Evolutionary conservation across 1,140 invertebrate genomes (phyloP).

Genomic region (Sarcophaga bullata): DNA sequence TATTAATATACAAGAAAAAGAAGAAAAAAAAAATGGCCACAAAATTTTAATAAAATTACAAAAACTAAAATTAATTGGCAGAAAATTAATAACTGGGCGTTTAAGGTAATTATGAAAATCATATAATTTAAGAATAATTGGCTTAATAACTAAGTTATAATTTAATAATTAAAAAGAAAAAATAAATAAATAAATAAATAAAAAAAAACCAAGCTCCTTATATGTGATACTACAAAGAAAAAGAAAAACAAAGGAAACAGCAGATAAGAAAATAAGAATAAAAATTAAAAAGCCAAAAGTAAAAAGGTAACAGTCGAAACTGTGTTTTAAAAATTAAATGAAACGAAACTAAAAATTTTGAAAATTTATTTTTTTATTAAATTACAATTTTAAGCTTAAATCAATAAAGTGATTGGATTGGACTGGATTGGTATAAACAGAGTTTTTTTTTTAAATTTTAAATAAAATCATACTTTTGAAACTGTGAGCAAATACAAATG

Average conservation of each 20-base stretch:
- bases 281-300: neutral
- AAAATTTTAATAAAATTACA: neutral
- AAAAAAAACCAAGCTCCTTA: constrained; percentile 6
- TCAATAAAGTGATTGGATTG: too few relatives aligned
- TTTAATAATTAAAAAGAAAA: neutral
- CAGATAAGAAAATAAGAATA: neutral
- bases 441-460: constrained; percentile 8
- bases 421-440: constrained; percentile 8
- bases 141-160: neutral
- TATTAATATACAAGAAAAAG: neutral
- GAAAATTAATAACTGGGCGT: neutral
- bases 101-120: neutral
- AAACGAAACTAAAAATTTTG: neutral
- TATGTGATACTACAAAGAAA: constrained; percentile 20
- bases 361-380: neutral
- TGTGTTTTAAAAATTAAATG: constrained; percentile 1
- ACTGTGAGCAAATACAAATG: constrained; percentile 17
- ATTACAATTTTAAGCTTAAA: too few relatives aligned
- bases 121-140: constrained; percentile 5
- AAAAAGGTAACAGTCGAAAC: constrained; percentile 26
- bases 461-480: neutral
- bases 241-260: neutral
- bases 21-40: constrained; percentile 17
- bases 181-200: neutral
- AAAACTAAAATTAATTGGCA: constrained; percentile 23